phyloP scores from a whole-genome alignment of 1,140 invertebrate species.

The Varroa destructor region DNA sequence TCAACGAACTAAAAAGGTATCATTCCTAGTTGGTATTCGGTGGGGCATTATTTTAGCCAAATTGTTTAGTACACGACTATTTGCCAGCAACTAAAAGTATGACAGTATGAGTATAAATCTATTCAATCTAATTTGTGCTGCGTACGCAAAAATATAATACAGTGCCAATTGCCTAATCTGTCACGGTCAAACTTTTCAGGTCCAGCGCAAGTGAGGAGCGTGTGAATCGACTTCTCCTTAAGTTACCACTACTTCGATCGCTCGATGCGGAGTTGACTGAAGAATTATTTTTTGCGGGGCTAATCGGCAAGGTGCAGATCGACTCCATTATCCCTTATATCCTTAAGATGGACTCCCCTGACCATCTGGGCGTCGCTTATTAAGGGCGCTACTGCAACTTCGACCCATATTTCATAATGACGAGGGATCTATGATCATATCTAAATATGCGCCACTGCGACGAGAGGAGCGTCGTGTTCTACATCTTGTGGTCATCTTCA shows the following conservation, averaged over 20 bases:
- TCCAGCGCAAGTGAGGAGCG: constrained; percentile 32
- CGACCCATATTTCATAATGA: no score
- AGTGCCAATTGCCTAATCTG: no score
- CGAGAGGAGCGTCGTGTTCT: no score
- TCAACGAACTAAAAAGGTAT: constrained; percentile 48
- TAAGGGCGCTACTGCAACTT: no score
- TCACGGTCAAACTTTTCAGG: background rate
- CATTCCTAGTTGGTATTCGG: no score
- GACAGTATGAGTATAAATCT: no score
- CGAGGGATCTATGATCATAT: no score
- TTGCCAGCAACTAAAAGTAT: constrained; percentile 41
- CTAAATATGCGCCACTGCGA: no score
- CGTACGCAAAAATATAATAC: no score
- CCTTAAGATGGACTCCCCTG: constrained; percentile 53
- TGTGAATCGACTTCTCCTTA: constrained; percentile 37
- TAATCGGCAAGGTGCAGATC: constrained; percentile 80
- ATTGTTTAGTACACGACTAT: constrained; percentile 32
- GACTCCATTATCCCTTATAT: constrained; percentile 83
- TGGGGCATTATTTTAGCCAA: constrained; percentile 46
- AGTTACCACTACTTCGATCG: constrained; percentile 60
- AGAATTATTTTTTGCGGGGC: constrained; percentile 78
- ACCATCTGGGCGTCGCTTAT: no score
- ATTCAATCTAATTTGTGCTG: no score
- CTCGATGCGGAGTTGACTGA: constrained; percentile 66
- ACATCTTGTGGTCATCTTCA: no score